Conservation (phyloP, 2,113 vertebrate genomes). For the Taxidea taxus region DNA sequence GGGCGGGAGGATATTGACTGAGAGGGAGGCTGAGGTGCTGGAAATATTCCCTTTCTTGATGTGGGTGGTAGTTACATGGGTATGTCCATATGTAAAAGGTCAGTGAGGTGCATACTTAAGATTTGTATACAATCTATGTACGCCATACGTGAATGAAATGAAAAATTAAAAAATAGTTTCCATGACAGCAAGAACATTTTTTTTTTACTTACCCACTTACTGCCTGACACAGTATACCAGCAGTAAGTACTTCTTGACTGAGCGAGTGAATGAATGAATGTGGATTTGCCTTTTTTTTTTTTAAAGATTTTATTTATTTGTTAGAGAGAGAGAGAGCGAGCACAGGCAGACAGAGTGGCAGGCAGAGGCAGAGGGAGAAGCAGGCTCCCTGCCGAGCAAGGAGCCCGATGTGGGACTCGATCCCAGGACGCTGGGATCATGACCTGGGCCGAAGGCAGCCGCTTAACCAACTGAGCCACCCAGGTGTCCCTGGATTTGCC, state of each 20-base stretch:
- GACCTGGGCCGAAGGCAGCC: too few relatives aligned
- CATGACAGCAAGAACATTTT: background rate
- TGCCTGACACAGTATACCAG: background rate
- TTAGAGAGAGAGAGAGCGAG: too few relatives aligned
- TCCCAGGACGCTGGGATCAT: too few relatives aligned
- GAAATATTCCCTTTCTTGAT: background rate
- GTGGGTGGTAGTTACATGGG: background rate
- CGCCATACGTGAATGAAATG: background rate
- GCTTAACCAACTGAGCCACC: too few relatives aligned
- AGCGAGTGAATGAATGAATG: slow-evolving; percentile 16
- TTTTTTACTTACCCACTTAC: background rate
- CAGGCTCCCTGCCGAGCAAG: too few relatives aligned
- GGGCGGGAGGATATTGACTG: background rate
- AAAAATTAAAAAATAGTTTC: background rate
- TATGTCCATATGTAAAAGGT: background rate
- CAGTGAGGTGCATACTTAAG: background rate
- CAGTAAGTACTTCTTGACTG: background rate
- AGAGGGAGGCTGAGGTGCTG: background rate
- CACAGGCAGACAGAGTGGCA: too few relatives aligned
- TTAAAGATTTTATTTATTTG: too few relatives aligned
- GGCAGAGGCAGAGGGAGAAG: too few relatives aligned
- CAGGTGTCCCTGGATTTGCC: too few relatives aligned
- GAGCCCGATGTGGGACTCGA: too few relatives aligned
- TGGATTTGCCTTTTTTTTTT: slow-evolving; percentile 37
- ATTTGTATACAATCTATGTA: background rate